Evolutionary conservation across 2,797 vertebrate genomes (phyloP), one percentile per base, ranked within the genome.

Genomic region (Petrocephalus sullivani): DNA sequence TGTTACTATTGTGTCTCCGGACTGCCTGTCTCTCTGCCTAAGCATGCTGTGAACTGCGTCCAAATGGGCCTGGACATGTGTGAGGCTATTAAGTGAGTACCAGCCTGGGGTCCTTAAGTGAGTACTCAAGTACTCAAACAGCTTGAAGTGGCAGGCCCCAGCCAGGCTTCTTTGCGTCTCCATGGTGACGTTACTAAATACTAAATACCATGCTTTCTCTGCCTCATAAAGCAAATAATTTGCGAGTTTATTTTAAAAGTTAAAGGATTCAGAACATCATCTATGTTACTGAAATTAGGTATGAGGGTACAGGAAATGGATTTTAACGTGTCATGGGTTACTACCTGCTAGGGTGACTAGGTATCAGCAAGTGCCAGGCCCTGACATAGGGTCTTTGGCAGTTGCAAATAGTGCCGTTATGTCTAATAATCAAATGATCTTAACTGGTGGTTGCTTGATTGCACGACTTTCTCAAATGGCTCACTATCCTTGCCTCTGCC

Each of bases 41-140:
- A 95, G 71, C 98, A 99, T 0, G 98, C 98, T 91, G 98, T 96
- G 93, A 99, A 99, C 94, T 99, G 98, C 9, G 98, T 99, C 58
- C 99, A 99, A 95, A 99, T 99, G 98, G 98, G 98, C n/a, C 96
- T 99, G 6, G 98, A 99, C 94, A 99, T 99, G 96, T 99, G 98
- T 85, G 97, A 99, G 94, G 98, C 98, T 86, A 99, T 99, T 89
- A 99, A 99, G 98, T 99, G 95, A 94, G 98, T 87, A 19, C 19
- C n/a, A 54, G 54, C 46, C 10, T 33, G 51, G 51, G 83, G 51
- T 21, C 51, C 83, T 56, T 56, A 53, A 85, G 16, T 85, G 49
- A 85, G 78, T 37, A 81, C 19, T 81, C 28, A 81, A 37, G 33
- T 81, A 41, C 37, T n/a, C 37, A 46, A 78, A 78, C 71, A 49